Percentiles rank a stretch among this genome's conserved stretches.
Conservation (phyloP, 1,140 invertebrate species). For the Sinella curviseta region DNA sequence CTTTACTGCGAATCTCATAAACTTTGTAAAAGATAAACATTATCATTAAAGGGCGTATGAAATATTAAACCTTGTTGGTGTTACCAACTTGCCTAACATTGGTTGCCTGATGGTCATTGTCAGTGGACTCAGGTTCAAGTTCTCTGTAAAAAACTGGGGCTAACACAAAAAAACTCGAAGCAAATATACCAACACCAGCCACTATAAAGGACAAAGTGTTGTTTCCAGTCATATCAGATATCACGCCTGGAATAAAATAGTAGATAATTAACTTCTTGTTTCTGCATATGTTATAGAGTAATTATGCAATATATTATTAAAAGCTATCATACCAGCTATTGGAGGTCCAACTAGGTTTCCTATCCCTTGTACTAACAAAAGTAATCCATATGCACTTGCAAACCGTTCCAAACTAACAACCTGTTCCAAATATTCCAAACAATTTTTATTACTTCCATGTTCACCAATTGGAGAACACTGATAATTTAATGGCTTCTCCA, state of each 20-base stretch:
- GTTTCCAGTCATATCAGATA: slow-evolving; percentile 45
- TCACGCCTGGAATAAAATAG: slow-evolving; percentile 38
- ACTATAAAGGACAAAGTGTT: slow-evolving; percentile 44
- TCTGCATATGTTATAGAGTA: background rate
- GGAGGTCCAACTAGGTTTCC: slow-evolving; percentile 85
- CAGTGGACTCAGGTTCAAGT: background rate
- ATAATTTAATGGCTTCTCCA: no score
- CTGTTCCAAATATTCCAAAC: slow-evolving; percentile 25
- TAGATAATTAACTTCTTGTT: background rate
- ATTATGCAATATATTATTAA: background rate
- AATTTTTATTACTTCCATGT: background rate
- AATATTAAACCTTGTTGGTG: no score
- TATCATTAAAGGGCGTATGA: no score
- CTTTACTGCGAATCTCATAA: no score
- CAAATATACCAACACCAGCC: slow-evolving; percentile 46
- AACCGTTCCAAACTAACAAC: slow-evolving; percentile 71
- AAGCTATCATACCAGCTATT: slow-evolving; percentile 66
- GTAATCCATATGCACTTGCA: slow-evolving; percentile 83
- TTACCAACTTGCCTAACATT: no score
- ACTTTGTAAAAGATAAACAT: no score
- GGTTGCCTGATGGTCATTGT: no score
- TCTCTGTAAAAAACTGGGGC: slow-evolving; percentile 40
- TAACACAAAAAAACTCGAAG: slow-evolving; percentile 47
- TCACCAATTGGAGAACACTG: no score
- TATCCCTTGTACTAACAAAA: slow-evolving; percentile 82